These are phyloP conservation scores for Leptoclinus maculatus DNA, from an alignment of 2,797 vertebrate genomes.

Conservation along the genomic window DNA sequence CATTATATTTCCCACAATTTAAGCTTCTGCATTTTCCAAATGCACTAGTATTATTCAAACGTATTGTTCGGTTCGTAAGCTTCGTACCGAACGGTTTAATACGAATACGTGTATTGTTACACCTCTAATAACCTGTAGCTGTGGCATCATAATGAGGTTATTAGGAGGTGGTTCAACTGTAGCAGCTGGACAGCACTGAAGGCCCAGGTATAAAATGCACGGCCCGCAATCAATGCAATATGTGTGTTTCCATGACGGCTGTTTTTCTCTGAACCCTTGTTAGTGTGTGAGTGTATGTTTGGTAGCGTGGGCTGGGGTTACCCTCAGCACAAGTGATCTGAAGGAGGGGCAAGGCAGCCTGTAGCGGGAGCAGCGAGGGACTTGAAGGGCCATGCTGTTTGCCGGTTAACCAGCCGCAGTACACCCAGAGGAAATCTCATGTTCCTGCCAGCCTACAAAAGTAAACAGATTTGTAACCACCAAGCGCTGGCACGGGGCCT, in stretches of 20 bases:
- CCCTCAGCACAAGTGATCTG: conserved; percentile 35
- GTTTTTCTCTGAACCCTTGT: conserved; percentile 31
- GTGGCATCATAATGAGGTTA: too few relatives aligned
- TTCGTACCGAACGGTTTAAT: too few relatives aligned
- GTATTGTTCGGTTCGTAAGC: too few relatives aligned
- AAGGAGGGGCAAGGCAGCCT: conserved; percentile 19
- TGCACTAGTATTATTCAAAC: too few relatives aligned
- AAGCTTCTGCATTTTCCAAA: too few relatives aligned
- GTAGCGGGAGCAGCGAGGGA: conserved; percentile 47
- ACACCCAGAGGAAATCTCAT: conserved; percentile 80
- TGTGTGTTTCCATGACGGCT: not conserved
- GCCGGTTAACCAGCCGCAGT: conserved; percentile 63
- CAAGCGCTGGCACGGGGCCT: conserved; percentile 64
- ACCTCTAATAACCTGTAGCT: too few relatives aligned
- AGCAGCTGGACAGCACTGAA: too few relatives aligned
- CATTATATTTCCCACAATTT: too few relatives aligned
- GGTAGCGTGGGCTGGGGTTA: conserved; percentile 33
- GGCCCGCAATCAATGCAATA: not conserved
- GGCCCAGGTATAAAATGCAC: too few relatives aligned
- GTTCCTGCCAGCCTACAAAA: conserved; percentile 80
- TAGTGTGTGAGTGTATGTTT: conserved; percentile 35
- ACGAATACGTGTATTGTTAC: too few relatives aligned
- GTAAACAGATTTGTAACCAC: conserved; percentile 79
- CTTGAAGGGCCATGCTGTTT: conserved; percentile 65
- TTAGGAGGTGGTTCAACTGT: too few relatives aligned